Base-by-base conservation (phyloP, 2,797 vertebrate species). In the Dendrocincla tyrannina region DNA sequence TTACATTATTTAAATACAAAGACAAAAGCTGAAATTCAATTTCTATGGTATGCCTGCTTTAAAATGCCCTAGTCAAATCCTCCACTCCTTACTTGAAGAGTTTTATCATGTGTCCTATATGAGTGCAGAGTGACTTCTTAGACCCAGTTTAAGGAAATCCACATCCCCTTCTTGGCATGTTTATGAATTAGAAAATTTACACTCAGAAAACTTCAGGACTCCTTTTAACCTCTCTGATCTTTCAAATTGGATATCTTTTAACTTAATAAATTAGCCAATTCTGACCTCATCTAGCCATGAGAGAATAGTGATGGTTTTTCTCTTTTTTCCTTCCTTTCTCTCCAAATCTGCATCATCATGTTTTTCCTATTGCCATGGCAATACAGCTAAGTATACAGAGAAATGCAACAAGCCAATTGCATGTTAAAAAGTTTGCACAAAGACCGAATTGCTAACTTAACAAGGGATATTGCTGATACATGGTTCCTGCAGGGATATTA, bases 331-430 rank as follows among this genome's bases (percentile, higher is more conserved):
- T 91, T 80, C 60, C 64, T 84, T 89, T 95, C 91, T 89, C 87
- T 93, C 70, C 80, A 92, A 94, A 85, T 92, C 95, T 94, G 90
- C 79, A 94, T 94, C 91, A 91, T 91, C 89, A 37, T 94, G 91
- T 97, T 98, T 95, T 75, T 77, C 62, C 88, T 67, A 94, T 97
- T 77, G 76, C 97, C 97, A 97, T 97, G 97, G 97, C 82, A 92
- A 98, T 96, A 47, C 55, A 86, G 91, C 88, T 81, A 55, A 85
- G 87, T 81, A 93, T 84, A 81, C 58, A 62, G 79, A 91, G 68
- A 68, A 83, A 74, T 24, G 83, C 88, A 91, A 82, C 72, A 79
- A 93, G 81, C 67, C 91, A 93, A 50, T 17, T 75, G 59, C 64
- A 70, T n/a, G 77, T 81, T 85, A 86, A 93, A 67, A 97, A 96